Evolutionary conservation across 2,888 invertebrate genomes (phyloP).

Genomic region (Metopia argyrocephala): DNA sequence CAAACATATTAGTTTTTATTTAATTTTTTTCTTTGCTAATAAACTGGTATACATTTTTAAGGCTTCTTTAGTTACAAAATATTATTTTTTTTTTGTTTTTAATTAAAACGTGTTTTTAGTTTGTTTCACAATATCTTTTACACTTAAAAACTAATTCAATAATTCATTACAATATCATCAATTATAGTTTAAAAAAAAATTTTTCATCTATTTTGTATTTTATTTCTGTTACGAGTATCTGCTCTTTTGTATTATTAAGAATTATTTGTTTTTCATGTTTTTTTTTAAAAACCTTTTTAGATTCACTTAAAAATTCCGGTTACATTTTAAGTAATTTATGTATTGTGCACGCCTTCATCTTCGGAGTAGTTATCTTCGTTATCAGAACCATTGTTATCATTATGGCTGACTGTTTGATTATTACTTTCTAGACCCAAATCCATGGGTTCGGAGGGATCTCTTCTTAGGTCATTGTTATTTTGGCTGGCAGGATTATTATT

Average conservation of each 20-base stretch:
- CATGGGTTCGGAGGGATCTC: conserved; percentile 77
- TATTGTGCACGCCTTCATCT: conserved; percentile 77
- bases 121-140: not conserved
- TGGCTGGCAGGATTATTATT: conserved; percentile 62
- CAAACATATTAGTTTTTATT: conserved; percentile 21
- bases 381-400: conserved; percentile 75
- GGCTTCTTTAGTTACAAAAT: conserved; percentile 73
- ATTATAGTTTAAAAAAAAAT: not conserved
- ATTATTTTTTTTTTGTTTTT: conserved; percentile 2
- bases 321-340: conserved; percentile 68
- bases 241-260: no score
- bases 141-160: not conserved
- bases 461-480: conserved; percentile 70
- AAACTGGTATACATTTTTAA: conserved; percentile 79
- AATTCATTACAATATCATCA: conserved; percentile 14
- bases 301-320: conserved; percentile 4
- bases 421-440: conserved; percentile 76
- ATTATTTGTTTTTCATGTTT: no score
- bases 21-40: conserved; percentile 50
- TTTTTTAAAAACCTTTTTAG: conserved; percentile 25
- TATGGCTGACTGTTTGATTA: conserved; percentile 76
- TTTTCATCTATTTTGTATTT: no score
- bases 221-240: no score
- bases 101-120: no score
- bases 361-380: conserved; percentile 78